Evolutionary conservation across 2,113 vertebrate genomes (phyloP), one percentile per base, ranked within the genome.

Genomic region (Ahaetulla prasina): DNA sequence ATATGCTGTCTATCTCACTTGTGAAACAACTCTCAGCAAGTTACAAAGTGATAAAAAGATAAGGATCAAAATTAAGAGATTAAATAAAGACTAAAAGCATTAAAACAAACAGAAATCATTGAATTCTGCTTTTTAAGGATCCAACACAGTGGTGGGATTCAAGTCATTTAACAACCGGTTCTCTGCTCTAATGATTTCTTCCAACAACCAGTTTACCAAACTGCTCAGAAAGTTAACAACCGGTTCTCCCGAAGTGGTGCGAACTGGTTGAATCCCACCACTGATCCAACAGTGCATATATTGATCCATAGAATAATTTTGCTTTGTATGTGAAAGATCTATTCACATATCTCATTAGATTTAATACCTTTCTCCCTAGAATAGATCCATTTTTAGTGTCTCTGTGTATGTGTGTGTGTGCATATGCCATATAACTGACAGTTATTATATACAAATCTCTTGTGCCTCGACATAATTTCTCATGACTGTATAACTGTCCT

Each of bases 361-460:
- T 39, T 18, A 63, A 50, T 49, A 30, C n/a, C 52, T 14, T 35
- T 27, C 49, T 88, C 35, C 43, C 43, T 89, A 39, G 63, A 96
- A 91, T 68, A 45, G 94, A 93, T 95, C 50, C 55, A 94, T 92
- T 95, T 92, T 94, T 95, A 95, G 92, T 80, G 93, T 96, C 95
- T 96, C 96, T 92, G 89, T 93, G 22, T 94, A 93, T 96, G 97
- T 95, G 96, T 94, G 93, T 93, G 94, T 94, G 57, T n/a, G n/a
- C 93, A 94, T 91, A 94, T 96, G 94, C 93, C 93, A 89, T 93
- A 94, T 96, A 96, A 97, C 96, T 96, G 96, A 96, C 92, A 96
- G 95, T 92, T 96, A n/a, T 97, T 96, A 94, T 93, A 96, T 63
- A 93, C 94, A 96, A 93, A 88, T 95, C 95, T 96, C 96, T 92